A percentile compares a stretch with the other conserved stretches of the same genome.
These are phyloP conservation scores for Florisuga fusca DNA, from an alignment of 2,797 vertebrate genomes.

Conservation along the genomic window DNA sequence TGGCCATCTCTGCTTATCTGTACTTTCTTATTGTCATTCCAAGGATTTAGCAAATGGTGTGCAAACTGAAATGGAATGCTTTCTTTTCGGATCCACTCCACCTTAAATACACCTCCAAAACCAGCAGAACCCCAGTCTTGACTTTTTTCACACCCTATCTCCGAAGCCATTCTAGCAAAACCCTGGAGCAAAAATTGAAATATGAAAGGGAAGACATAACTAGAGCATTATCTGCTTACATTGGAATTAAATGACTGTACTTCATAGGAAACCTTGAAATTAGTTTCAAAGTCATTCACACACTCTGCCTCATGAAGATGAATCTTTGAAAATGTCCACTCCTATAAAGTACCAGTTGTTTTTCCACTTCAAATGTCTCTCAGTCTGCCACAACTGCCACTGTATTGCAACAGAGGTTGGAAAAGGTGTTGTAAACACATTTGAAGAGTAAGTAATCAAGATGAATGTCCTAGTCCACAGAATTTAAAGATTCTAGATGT, in stretches of 20 bases:
- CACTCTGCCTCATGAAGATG: neutral
- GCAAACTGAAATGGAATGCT: slow-evolving; percentile 88
- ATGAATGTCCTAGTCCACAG: neutral
- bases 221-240: neutral
- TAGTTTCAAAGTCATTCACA: neutral
- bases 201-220: neutral
- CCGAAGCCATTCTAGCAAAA: slow-evolving; percentile 90
- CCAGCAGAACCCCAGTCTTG: slow-evolving; percentile 89
- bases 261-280: neutral
- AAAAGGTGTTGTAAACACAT: neutral
- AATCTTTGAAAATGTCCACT: neutral
- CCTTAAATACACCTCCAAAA: slow-evolving; percentile 88
- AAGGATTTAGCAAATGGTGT: slow-evolving; percentile 90
- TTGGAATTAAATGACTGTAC: neutral
- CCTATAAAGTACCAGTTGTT: neutral
- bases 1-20: slow-evolving; percentile 96
- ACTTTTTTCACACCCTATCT: slow-evolving; percentile 84
- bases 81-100: slow-evolving; percentile 91
- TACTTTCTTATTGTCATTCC: slow-evolving; percentile 93
- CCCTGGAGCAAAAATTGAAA: slow-evolving; percentile 80
- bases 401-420: neutral
- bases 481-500: neutral
- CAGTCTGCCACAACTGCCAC: neutral
- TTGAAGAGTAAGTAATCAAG: neutral
- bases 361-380: neutral